Conservation (phyloP, 1,140 invertebrate genomes). For the Pristionchus pacificus region DNA sequence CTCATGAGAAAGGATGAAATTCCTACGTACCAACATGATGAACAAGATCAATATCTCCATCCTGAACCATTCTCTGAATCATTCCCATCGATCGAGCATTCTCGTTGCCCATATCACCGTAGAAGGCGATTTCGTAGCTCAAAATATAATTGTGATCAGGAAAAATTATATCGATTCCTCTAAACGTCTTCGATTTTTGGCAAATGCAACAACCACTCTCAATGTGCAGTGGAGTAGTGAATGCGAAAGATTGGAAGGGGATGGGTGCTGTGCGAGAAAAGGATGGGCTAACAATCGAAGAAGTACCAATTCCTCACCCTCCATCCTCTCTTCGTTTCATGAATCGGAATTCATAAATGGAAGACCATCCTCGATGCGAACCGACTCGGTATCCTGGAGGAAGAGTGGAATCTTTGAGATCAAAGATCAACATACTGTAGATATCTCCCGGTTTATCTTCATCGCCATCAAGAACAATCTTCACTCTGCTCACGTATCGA, state of each 20-base stretch:
- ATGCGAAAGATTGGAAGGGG: no score
- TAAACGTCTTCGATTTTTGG: no score
- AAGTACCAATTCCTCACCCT: no score
- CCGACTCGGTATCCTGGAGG: conserved; percentile 59
- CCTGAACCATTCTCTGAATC: conserved; percentile 59
- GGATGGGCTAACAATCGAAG: no score
- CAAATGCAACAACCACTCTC: no score
- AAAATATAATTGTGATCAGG: not conserved
- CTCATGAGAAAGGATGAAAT: not conserved
- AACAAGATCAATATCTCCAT: conserved; percentile 62
- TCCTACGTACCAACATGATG: conserved; percentile 60
- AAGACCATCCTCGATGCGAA: conserved; percentile 59
- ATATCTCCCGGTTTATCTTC: conserved; percentile 1
- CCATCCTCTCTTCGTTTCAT: conserved; percentile 57
- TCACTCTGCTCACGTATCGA: conserved; percentile 2
- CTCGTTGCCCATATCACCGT: conserved; percentile 65
- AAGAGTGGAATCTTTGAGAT: conserved; percentile 8
- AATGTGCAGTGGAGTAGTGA: no score
- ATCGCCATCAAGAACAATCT: not conserved
- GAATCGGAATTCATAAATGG: conserved; percentile 59
- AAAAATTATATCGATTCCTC: no score
- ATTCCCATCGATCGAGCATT: conserved; percentile 62
- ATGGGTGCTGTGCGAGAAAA: no score
- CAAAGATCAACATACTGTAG: conserved; percentile 22
- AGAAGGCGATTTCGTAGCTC: conserved; percentile 60